phyloP scores from a whole-genome alignment of 2,888 invertebrate genomes.

The Apocheima hispidaria region DNA sequence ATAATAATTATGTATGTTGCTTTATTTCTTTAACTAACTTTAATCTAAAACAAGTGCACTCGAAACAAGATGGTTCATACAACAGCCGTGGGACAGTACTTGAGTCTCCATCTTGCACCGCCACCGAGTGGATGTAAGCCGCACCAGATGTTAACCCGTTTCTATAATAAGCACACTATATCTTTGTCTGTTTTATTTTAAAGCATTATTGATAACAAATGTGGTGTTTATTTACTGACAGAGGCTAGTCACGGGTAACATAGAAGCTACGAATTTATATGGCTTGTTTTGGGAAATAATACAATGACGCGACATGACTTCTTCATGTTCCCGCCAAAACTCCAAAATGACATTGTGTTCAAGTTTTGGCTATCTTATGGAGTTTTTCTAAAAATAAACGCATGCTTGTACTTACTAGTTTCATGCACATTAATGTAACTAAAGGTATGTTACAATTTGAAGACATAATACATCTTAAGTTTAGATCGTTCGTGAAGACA shows the following conservation, averaged over 20 bases:
- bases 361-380: no score
- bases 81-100: slow-evolving; percentile 55
- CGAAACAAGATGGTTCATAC: slow-evolving; percentile 48
- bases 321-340: no score
- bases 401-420: no score
- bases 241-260: neutral
- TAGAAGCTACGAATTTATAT: neutral
- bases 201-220: slow-evolving; percentile 22
- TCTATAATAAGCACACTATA: slow-evolving; percentile 56
- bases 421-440: no score
- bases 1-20: no score
- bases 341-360: no score
- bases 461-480: no score
- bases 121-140: slow-evolving; percentile 43
- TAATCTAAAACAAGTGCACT: slow-evolving; percentile 37
- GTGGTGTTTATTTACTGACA: slow-evolving; percentile 1
- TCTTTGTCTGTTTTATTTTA: slow-evolving; percentile 31
- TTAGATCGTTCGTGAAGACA: no score
- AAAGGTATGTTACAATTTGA: no score
- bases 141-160: slow-evolving; percentile 59
- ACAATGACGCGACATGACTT: no score
- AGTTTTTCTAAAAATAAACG: no score
- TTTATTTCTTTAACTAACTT: slow-evolving; percentile 1
- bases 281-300: no score
- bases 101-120: slow-evolving; percentile 44